phyloP scores from a whole-genome alignment of 2,888 invertebrate species.

The Megastigmus dorsalis region DNA sequence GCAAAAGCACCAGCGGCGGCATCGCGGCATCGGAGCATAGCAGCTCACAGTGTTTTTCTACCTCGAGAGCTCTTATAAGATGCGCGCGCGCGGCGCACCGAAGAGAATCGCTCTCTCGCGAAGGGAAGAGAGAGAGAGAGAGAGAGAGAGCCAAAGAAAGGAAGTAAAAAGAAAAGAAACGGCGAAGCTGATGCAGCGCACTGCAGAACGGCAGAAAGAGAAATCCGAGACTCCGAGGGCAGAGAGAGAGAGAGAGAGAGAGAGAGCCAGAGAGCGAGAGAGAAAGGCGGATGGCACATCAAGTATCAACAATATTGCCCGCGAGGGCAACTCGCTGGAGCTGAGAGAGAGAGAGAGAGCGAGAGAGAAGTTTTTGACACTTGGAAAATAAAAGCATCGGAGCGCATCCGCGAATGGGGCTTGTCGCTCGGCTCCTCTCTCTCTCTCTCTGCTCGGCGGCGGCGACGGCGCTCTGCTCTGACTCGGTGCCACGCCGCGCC shows the following conservation, averaged over 20 bases:
- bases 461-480: too few relatives aligned
- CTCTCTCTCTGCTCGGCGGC: background rate
- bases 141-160: background rate
- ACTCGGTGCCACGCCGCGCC: constrained; percentile 34
- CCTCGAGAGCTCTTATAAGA: too few relatives aligned
- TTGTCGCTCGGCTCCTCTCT: constrained; percentile 8
- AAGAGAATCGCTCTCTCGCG: too few relatives aligned
- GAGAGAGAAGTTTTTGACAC: constrained; percentile 64
- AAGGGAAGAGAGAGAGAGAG: background rate
- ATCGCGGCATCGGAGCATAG: too few relatives aligned
- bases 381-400: constrained; percentile 65
- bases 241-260: background rate
- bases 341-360: too few relatives aligned
- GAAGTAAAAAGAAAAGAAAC: background rate
- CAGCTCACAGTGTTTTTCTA: constrained; percentile 47
- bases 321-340: too few relatives aligned
- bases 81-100: constrained; percentile 28
- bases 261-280: constrained; percentile 5
- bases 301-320: constrained; percentile 72
- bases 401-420: constrained; percentile 54
- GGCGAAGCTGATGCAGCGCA: background rate
- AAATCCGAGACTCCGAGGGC: too few relatives aligned
- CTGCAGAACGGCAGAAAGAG: too few relatives aligned
- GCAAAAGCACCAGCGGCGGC: constrained; percentile 35
- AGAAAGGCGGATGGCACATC: constrained; percentile 63